These are phyloP conservation scores for Chelmon rostratus DNA, from an alignment of 2,797 vertebrate species.

Conservation along the genomic window DNA sequence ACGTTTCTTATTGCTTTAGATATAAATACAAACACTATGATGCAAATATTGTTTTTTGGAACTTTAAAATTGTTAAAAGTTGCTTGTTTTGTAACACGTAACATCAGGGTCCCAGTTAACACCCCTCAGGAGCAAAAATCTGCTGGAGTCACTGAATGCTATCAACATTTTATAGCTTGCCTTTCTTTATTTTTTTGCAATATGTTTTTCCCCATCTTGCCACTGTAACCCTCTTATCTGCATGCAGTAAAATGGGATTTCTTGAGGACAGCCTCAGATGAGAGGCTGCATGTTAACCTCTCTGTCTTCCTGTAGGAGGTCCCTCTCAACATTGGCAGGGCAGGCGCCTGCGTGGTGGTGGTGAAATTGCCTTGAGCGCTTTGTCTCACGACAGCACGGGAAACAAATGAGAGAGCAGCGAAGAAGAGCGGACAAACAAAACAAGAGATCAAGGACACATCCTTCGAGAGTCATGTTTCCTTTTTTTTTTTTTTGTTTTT, in stretches of 20 bases:
- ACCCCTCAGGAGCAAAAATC: conserved; percentile 32
- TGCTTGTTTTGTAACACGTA: conserved; percentile 26
- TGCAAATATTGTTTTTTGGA: neutral
- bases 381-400: conserved; percentile 65
- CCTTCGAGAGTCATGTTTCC: conserved; percentile 69
- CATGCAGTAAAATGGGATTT: conserved; percentile 56
- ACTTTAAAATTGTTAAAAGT: neutral
- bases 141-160: conserved; percentile 35
- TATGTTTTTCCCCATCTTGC: conserved; percentile 34
- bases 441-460: conserved; percentile 74
- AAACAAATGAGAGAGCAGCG: conserved; percentile 66
- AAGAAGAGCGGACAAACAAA: conserved; percentile 75
- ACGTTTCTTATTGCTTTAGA: neutral
- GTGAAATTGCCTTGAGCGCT: conserved; percentile 92
- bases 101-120: conserved; percentile 25
- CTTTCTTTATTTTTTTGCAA: conserved; percentile 15
- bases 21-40: neutral
- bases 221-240: conserved; percentile 55
- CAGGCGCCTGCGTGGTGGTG: conserved; percentile 95
- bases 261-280: conserved; percentile 47
- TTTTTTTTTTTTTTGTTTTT: conserved; percentile 32
- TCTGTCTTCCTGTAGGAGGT: conserved; percentile 89
- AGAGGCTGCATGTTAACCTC: conserved; percentile 67
- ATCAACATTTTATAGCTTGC: conserved; percentile 43
- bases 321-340: conserved; percentile 95